A percentile compares a stretch with the other conserved stretches of the same genome.
These are phyloP conservation scores for Altica lythri DNA, from an alignment of 2,888 invertebrate species.

Conservation along the genomic window DNA sequence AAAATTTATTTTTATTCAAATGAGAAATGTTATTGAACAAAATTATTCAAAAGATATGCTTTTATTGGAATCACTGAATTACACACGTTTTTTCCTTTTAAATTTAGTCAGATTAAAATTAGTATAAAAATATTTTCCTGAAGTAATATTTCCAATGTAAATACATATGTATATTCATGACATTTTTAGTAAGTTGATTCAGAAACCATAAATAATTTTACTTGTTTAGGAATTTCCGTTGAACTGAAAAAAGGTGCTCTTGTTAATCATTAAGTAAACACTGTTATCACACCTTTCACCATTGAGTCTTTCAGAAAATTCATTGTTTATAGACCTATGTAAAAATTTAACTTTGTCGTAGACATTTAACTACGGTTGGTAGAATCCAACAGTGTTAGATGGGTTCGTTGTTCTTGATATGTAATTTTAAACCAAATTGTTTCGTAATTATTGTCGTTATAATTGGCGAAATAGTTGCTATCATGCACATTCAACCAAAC, in stretches of 20 bases:
- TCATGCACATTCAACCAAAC: slow-evolving; percentile 3
- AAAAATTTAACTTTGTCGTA: not conserved
- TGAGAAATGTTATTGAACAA: too few species aligned
- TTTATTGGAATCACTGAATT: too few species aligned
- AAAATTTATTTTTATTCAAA: too few species aligned
- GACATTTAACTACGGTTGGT: not conserved
- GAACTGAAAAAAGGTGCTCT: not conserved
- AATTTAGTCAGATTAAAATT: too few species aligned
- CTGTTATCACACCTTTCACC: slow-evolving; percentile 5
- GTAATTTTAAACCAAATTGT: not conserved
- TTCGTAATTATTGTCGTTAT: not conserved
- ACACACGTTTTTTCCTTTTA: too few species aligned
- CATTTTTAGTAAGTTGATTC: too few species aligned
- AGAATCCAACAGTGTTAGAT: not conserved
- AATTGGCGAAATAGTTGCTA: not conserved
- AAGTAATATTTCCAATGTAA: too few species aligned
- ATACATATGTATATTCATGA: too few species aligned
- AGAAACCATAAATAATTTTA: too few species aligned
- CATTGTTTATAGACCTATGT: not conserved
- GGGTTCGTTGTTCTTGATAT: slow-evolving; percentile 2
- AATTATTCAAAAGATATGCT: too few species aligned
- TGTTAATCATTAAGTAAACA: slow-evolving; percentile 5
- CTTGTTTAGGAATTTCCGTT: not conserved
- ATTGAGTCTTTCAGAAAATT: not conserved
- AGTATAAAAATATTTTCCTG: too few species aligned